Base-by-base conservation (phyloP, 35 echinoderm and acorn worm genomes). In the Apostichopus parvimensis region DNA sequence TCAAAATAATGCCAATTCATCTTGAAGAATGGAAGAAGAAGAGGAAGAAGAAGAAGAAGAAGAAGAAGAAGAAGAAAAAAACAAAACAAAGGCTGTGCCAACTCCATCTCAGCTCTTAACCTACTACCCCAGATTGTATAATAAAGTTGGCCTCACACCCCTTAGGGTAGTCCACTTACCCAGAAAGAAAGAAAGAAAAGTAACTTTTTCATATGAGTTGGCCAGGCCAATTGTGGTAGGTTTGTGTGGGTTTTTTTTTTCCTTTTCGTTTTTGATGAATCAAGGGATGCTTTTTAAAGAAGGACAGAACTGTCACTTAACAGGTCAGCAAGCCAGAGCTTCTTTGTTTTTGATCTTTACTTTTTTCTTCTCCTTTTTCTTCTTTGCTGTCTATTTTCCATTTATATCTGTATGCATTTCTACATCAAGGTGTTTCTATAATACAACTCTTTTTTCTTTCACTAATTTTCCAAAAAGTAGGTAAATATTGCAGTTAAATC, bases 111-210 rank as follows among this genome's bases (percentile, higher is more conserved):
- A 75, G 71, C 71, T 75, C 71, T 75, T 75, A 75, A 75, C 71
- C 71, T 75, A 75, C 71, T 75, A 75, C 4, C 71, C 71, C 21
- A 75, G 71, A 75, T 75, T 75, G 71, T 75, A 75, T 75, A 75
- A 75, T 75, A 75, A 75, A 75, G 71, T 75, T 75, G 71, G 71
- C 71, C 71, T 75, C 71, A 75, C 71, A 75, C 71, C 71, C 71
- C 71, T 75, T 6, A 75, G 71, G 71, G 71, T 75, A 75, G 71
- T 75, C 71, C 71, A 75, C 71, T 75, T 75, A 75, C 71, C 71
- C 71, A 75, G 71, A 75, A 75, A 75, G 71, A 75, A 75, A 75
- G 71, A 75, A 75, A 75, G 71, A 75, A n/a, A 75, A n/a, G 17
- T 18, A 75, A 75, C 71, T 75, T 75, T 75, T 75, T 14, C 5